Percentiles rank a stretch among this genome's conserved stretches.
Evolutionary conservation across 2,888 invertebrate species (phyloP).

Genomic region (Cosmorhoe ocellata): DNA sequence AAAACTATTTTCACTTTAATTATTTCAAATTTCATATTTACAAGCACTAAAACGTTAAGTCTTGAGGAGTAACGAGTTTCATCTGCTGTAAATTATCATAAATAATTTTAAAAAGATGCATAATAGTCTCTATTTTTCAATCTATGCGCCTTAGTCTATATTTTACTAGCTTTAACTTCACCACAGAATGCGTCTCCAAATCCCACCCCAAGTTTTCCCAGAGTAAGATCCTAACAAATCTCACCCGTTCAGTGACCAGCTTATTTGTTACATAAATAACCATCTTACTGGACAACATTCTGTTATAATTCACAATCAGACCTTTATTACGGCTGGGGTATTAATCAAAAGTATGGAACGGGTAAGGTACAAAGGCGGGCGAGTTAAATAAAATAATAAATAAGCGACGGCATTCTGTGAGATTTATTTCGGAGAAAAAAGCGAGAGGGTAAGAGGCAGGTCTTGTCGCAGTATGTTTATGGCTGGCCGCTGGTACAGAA

Average conservation of each 20-base stretch:
- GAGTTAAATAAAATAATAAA: constrained; percentile 80
- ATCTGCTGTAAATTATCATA: no score
- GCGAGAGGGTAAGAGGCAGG: constrained; percentile 63
- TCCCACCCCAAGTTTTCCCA: constrained; percentile 31
- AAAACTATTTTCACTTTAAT: no score
- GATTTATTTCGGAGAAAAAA: constrained; percentile 78
- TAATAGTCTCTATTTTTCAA: no score
- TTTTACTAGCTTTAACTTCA: constrained; percentile 9
- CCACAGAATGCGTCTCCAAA: constrained; percentile 7
- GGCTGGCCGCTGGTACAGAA: constrained; percentile 55
- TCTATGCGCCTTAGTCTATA: no score
- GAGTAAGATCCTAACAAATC: constrained; percentile 43
- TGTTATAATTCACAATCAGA: constrained; percentile 73
- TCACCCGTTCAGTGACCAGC: constrained; percentile 39
- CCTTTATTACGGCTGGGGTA: constrained; percentile 67
- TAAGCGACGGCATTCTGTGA: constrained; percentile 73
- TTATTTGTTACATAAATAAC: constrained; percentile 68
- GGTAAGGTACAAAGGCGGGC: constrained; percentile 73
- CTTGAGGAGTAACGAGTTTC: no score
- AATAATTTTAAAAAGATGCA: no score
- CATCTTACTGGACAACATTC: constrained; percentile 69
- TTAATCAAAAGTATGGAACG: constrained; percentile 77
- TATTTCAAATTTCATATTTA: no score
- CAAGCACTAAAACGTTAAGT: no score
- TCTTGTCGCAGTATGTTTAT: constrained; percentile 75